Conservation (phyloP, 2,113 vertebrate species). For the Furnarius figulus region DNA sequence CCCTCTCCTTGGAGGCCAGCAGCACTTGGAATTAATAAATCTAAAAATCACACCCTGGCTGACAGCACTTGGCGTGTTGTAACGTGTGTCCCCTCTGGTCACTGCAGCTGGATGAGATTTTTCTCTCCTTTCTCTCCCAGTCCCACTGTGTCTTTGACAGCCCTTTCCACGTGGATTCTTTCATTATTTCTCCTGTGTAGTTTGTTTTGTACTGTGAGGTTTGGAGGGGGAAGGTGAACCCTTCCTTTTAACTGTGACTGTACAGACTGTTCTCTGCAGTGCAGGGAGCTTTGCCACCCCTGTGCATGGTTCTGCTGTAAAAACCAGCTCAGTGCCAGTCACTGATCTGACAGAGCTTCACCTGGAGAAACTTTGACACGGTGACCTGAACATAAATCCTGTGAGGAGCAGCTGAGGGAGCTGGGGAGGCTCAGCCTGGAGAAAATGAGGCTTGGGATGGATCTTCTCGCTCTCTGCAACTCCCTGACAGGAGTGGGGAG, state of each 20-base stretch:
- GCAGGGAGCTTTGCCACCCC: neutral
- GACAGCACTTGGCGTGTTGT: neutral
- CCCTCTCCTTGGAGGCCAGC: neutral
- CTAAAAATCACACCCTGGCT: neutral
- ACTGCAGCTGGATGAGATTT: neutral
- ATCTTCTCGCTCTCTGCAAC: neutral
- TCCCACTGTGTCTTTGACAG: neutral
- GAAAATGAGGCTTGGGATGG: neutral
- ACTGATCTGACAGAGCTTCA: neutral
- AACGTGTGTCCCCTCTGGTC: neutral
- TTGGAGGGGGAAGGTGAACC: neutral
- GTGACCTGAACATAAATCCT: neutral
- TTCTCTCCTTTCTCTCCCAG: neutral
- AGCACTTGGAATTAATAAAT: neutral
- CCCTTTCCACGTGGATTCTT: neutral
- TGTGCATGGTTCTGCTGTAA: neutral
- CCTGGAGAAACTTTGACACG: neutral
- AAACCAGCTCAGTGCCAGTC: neutral
- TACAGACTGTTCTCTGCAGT: neutral
- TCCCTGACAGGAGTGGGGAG: neutral
- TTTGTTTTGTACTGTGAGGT: fast-evolving
- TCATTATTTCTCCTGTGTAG: neutral
- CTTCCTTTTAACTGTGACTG: neutral
- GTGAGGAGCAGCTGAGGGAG: neutral
- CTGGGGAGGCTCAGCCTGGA: neutral